Evolutionary conservation across 35 echinoderm and acorn worm genomes (phyloP), one percentile per base, ranked within the genome.

Genomic region (Ophiothrix spiculata): DNA sequence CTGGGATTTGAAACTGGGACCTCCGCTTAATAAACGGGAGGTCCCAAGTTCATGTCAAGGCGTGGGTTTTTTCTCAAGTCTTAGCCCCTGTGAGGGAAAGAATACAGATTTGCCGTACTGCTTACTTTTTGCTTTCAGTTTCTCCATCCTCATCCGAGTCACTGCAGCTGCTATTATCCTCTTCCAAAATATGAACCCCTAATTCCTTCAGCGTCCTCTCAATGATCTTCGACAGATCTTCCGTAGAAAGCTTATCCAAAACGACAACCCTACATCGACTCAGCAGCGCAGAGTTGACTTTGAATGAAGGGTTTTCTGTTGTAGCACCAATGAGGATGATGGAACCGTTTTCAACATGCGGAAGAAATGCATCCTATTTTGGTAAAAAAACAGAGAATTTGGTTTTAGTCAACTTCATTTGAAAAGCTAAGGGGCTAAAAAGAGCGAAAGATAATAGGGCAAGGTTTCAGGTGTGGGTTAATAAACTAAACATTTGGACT

Each of bases 301-400:
- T 81, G 75, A 99, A 99, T 25, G 96, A 99, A 14, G 96, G 96
- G 76, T 99, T 99, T 63, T 99, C 96, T 16, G 96, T 99, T 0
- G 96, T 99, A 49, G 96, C 96, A n/a, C 96, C 96, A n/a, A 99
- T 84, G 77, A 99, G 81, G n/a, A 86, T 99, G 78, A 99, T 94
- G 35, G 89, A 94, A 38, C 96, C 96, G 82, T 93, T 99, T 40
- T 99, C 96, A 79, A 99, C 90, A 46, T 94, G 88, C 25, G 89
- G 96, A 39, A 99, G 75, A 63, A 99, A 99, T 29, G 96, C 89
- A 75, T 99, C 96, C 96, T 99, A 75, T 23, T 40, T 19, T 39
- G 46, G 17, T 0, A 17, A 83, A 38, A 85, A 25, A 81, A 31
- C 37, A 77, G 17, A 29, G 11, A n/a, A n/a, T n/a, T n/a, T n/a